Evolutionary conservation across 2,888 invertebrate species (phyloP).

Genomic region (Archaeoteleia sp.): DNA sequence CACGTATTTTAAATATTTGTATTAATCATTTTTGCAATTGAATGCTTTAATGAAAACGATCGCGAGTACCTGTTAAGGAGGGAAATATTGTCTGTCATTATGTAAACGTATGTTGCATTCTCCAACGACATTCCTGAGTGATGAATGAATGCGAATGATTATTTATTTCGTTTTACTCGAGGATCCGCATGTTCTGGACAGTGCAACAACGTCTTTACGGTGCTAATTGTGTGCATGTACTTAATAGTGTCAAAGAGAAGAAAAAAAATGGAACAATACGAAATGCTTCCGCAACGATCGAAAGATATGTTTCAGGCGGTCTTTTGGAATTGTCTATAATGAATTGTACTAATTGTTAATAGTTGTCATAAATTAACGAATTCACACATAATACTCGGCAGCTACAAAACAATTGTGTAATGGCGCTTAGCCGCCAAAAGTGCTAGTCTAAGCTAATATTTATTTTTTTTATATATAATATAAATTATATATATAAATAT

Average conservation of each 20-base stretch:
- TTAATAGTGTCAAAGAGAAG: constrained; percentile 51
- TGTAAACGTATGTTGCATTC: constrained; percentile 33
- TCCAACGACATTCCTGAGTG: constrained; percentile 33
- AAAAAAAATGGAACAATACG: constrained; percentile 39
- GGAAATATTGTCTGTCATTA: constrained; percentile 20
- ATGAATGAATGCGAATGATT: too few relatives aligned
- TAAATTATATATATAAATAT: constrained; percentile 54
- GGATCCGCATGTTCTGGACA: too few relatives aligned
- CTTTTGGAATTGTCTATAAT: constrained; percentile 45
- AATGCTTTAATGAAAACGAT: constrained; percentile 8
- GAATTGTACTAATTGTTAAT: constrained; percentile 65
- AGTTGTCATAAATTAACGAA: constrained; percentile 64
- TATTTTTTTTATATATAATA: constrained; percentile 65
- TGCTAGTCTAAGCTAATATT: constrained; percentile 74
- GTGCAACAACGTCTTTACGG: constrained; percentile 62
- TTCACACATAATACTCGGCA: constrained; percentile 66
- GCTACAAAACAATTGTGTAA: constrained; percentile 66
- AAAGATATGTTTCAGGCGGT: constrained; percentile 41
- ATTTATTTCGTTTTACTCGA: too few relatives aligned
- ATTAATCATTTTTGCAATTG: too few relatives aligned
- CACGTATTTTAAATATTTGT: too few relatives aligned
- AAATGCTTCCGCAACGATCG: constrained; percentile 69
- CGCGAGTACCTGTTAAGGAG: constrained; percentile 32
- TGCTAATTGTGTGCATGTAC: constrained; percentile 70
- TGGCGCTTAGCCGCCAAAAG: constrained; percentile 66